These are phyloP conservation scores for Microctonus aethiopoides DNA, from an alignment of 2,888 invertebrate species.

Conservation along the genomic window DNA sequence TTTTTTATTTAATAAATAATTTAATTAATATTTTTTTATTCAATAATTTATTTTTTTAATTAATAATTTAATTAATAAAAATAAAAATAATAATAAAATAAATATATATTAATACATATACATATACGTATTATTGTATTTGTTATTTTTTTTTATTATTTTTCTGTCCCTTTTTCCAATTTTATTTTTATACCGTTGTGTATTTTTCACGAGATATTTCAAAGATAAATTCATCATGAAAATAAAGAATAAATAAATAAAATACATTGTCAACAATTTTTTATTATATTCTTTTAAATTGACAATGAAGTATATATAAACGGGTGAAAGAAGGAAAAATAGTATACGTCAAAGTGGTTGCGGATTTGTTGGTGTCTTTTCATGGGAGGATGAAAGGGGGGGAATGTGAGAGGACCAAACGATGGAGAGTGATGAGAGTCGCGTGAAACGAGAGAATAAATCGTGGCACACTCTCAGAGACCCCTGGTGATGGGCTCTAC, in stretches of 20 bases:
- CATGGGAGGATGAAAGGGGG: constrained; percentile 9
- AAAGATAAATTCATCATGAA: background rate
- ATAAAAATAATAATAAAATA: too few species aligned
- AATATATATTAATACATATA: too few species aligned
- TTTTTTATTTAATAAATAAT: too few species aligned
- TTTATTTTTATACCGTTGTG: background rate
- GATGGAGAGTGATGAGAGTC: constrained; percentile 31
- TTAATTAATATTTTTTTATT: too few species aligned
- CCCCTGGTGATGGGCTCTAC: background rate
- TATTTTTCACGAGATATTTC: background rate
- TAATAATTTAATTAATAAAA: too few species aligned
- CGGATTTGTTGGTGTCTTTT: background rate
- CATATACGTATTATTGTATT: background rate
- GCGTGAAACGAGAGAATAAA: constrained; percentile 25
- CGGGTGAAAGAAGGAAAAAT: background rate
- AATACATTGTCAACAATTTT: constrained; percentile 1
- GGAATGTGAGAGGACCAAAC: background rate
- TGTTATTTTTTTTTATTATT: background rate
- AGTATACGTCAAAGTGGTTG: constrained; percentile 15
- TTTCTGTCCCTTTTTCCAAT: background rate
- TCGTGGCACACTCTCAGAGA: constrained; percentile 16
- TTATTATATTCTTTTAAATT: background rate
- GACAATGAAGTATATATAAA: constrained; percentile 10
- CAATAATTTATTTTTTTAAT: too few species aligned
- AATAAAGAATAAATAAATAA: background rate